These are phyloP conservation scores for Ctenodactylus gundi DNA, from an alignment of 2,113 vertebrate genomes.

Conservation along the genomic window DNA sequence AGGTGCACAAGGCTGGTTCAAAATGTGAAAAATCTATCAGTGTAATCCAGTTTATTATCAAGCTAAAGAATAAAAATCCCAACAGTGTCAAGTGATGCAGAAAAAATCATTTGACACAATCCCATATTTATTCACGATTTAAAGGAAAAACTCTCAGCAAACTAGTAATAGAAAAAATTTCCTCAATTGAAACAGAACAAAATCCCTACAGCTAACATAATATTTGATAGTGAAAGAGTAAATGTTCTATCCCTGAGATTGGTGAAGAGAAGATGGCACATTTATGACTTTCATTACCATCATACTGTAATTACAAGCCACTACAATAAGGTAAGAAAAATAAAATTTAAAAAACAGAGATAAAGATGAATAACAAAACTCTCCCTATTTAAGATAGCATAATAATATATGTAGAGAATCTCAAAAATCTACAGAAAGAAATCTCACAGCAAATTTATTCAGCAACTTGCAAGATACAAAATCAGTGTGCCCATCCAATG, in stretches of 20 bases:
- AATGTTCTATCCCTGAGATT: background rate
- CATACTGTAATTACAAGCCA: background rate
- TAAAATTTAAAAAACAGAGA: background rate
- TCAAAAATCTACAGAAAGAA: background rate
- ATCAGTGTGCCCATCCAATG: too few species aligned
- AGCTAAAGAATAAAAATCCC: background rate
- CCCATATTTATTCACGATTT: background rate
- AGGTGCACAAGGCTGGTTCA: background rate
- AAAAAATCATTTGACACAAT: conserved; percentile 2
- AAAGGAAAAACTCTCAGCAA: background rate
- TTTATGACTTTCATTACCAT: background rate
- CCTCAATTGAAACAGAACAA: background rate
- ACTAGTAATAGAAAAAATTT: background rate
- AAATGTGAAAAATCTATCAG: conserved; percentile 5
- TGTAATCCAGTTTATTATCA: background rate
- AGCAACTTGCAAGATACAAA: background rate
- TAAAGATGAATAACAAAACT: conserved; percentile 3
- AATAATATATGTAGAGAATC: background rate
- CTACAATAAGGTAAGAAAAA: background rate
- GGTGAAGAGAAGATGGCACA: background rate
- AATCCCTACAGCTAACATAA: background rate
- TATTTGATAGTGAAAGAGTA: background rate
- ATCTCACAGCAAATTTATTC: background rate
- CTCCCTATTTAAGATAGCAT: background rate
- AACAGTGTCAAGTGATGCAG: background rate